Base-by-base conservation (phyloP, 2,888 invertebrate genomes). In the Coelopa pilipes region DNA sequence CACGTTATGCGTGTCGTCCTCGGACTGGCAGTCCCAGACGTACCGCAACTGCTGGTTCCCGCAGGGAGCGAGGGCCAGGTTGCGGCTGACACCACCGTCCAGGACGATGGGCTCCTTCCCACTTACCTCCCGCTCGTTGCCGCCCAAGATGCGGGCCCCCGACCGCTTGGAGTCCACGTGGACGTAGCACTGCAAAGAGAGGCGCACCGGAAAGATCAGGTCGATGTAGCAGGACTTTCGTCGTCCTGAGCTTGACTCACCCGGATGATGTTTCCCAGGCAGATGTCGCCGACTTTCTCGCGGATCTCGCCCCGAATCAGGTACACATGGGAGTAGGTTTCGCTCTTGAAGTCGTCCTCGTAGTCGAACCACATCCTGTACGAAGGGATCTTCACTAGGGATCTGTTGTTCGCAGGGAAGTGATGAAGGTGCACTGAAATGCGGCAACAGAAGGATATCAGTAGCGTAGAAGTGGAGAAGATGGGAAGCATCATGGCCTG, bases 361-460 rank as follows among this genome's bases (percentile, higher is more conserved):
- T 77, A 78, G 46, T 78, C 75, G 59, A 80, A 82, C 78, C 81
- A 79, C 66, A 82, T 71, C 0, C 67, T 76, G 63, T 78, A 80
- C 0, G 82, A 79, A 4, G 74, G 67, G 19, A 80, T 76, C 13
- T 78, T 79, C 9, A 82, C 59, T 1, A 74, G 17, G 0, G 70
- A 57, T 0, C 73, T 67, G 3, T 24, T 15, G 0, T 74, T 72
- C 12, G 24, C 47, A 0, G 76, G 77, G 66, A 80, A 81, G 55
- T 77, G 71, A 49, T 78, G 76, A 45, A 81, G 72, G 11, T 74
- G 62, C 34, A 79, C 80, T 80, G 50, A 5, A 74, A 74, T 0
- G 5, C 11, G 13, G 46, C 7, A 2, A 34, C 4, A 34, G 2
- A 34, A 34, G 2, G 34, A 34, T n/a, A n/a, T n/a, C n/a, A n/a